phyloP scores from a whole-genome alignment of 1,140 invertebrate genomes.

The Bombus cullumanus region DNA sequence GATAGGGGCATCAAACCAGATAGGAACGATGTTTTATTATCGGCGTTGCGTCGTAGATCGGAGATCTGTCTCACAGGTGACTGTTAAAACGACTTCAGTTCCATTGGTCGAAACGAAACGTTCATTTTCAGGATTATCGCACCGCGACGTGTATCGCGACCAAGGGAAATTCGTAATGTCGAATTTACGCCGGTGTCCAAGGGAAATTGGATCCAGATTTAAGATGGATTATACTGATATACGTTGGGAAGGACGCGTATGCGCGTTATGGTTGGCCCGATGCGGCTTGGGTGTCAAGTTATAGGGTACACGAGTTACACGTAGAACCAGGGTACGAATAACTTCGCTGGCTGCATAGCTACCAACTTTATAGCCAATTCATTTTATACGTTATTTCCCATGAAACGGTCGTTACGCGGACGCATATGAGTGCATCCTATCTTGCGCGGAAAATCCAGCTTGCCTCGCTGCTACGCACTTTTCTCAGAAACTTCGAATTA shows the following conservation, averaged over 20 bases:
- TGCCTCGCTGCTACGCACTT: slow-evolving; percentile 2
- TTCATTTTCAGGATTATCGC: neutral
- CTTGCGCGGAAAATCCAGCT: slow-evolving; percentile 46
- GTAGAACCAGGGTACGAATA: slow-evolving; percentile 61
- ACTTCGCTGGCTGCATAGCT: slow-evolving; percentile 50
- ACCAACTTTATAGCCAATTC: slow-evolving; percentile 69
- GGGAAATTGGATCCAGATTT: slow-evolving; percentile 56
- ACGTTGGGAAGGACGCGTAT: slow-evolving; percentile 39
- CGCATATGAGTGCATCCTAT: slow-evolving; percentile 52
- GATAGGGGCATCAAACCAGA: neutral
- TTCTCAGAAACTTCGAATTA: neutral
- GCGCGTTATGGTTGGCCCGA: slow-evolving; percentile 42
- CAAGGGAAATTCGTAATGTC: slow-evolving; percentile 18
- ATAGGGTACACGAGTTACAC: slow-evolving; percentile 57
- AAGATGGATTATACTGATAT: slow-evolving; percentile 68
- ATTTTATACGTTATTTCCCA: slow-evolving; percentile 72
- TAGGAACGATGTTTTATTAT: no score
- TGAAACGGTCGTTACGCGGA: slow-evolving; percentile 65
- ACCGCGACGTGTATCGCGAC: neutral
- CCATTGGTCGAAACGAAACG: neutral
- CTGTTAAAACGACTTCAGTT: neutral
- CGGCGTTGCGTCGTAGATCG: neutral
- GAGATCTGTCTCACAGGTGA: no score
- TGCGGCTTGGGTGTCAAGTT: slow-evolving; percentile 63
- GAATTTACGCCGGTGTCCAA: slow-evolving; percentile 3